Evolutionary conservation across 1,140 invertebrate genomes (phyloP), one percentile per base, ranked within the genome.

Genomic region (Pachypeltis micranthus): DNA sequence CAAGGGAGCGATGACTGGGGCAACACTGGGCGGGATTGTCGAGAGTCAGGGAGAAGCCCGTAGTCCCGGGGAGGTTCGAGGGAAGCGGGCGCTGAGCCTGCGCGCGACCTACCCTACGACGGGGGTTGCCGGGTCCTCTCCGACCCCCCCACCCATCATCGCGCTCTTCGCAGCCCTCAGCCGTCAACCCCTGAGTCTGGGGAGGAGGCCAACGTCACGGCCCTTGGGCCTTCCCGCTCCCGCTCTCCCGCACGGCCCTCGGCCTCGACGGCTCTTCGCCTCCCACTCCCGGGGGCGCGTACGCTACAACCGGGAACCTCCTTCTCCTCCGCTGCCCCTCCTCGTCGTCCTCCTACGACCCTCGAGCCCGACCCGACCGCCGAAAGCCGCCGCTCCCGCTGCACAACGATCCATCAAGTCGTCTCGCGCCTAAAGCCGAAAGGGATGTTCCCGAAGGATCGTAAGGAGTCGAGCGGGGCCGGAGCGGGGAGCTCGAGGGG

Each of bases 91-190:
- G 14, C 26, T 23, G 60, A n/a, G 60, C 44, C 25, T 62, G 60
- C 60, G 60, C 60, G 34, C 39, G 44, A 44, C 59, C 59, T 61
- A 61, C 59, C 44, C 60, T 47, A 62, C 60, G 29, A 12, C n/a
- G n/a, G n/a, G n/a, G n/a, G n/a, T n/a, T n/a, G n/a, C n/a, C n/a
- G n/a, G n/a, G n/a, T n/a, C n/a, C n/a, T n/a, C n/a, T n/a, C n/a
- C n/a, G n/a, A n/a, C n/a, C n/a, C n/a, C n/a, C n/a, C n/a, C n/a
- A n/a, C n/a, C n/a, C n/a, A n/a, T n/a, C n/a, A n/a, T n/a, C n/a
- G n/a, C n/a, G n/a, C n/a, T n/a, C n/a, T n/a, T n/a, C n/a, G n/a
- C n/a, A n/a, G n/a, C n/a, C n/a, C n/a, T n/a, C n/a, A n/a, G n/a
- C n/a, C n/a, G n/a, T n/a, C n/a, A n/a, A n/a, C n/a, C n/a, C 7